Evolutionary conservation across 2,888 invertebrate species (phyloP), one percentile per base, ranked within the genome.

Genomic region (Melanotus villosus): DNA sequence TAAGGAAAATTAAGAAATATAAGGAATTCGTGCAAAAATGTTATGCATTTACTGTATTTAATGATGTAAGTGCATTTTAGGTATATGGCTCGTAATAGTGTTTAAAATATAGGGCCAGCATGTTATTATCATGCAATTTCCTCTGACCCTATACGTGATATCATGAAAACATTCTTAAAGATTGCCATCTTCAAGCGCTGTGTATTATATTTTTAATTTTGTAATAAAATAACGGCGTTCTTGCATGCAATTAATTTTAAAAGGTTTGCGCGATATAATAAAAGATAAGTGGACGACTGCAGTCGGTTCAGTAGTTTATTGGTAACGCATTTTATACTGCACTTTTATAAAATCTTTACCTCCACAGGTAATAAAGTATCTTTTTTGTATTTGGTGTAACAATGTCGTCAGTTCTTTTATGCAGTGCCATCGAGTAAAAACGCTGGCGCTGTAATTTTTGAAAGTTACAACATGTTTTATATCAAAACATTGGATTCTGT

Each of bases 261-360:
- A 83, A 83, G 81, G 81, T 82, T 83, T 83, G 80, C 78, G 80
- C 82, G 83, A 84, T 84, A 82, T 82, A 82, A 83, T 83, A 82
- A 82, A 82, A 83, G 84, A 83, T 84, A 83, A 84, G 82, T 83
- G 83, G 81, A 63, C 34, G 58, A 70, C 43, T 65, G 52, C 45
- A 62, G 30, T 62, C 54, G 45, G 23, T 57, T 68, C 34, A 56
- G 47, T 62, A 66, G 66, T 50, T 66, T 66, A 59, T 66, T 66
- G 59, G 59, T 58, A 47, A 65, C 34, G 26, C 45, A 58, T 45
- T 56, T 56, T 50, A 62, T 43, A 30, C 26, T 59, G 58, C 47
- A 47, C 26, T 47, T 47, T 47, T 47, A 47, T 47, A 47, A 34
- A 47, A 47, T 47, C 47, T 23, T 47, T 16, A 41, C 41, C 41